Conservation (phyloP, 2,113 vertebrate species). For the Stigmatopora argus region DNA sequence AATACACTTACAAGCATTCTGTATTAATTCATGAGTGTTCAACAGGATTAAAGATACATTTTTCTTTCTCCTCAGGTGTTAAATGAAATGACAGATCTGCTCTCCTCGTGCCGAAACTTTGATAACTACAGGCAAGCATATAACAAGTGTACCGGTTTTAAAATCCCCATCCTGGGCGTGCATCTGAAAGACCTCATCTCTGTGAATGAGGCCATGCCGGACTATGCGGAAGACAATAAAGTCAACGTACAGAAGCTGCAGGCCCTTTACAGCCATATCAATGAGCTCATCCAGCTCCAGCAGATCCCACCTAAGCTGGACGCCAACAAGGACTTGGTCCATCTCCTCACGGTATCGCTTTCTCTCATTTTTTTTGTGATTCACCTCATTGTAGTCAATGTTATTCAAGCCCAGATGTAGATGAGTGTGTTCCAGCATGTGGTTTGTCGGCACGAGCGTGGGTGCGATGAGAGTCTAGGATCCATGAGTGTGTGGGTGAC, state of each 20-base stretch:
- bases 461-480: constrained; percentile 59
- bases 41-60: neutral
- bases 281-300: constrained; percentile 87
- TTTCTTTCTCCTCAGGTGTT: constrained; percentile 72
- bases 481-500: constrained; percentile 60
- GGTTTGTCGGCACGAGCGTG: constrained; percentile 43
- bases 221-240: constrained; percentile 86
- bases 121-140: constrained; percentile 89
- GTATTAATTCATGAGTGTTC: neutral
- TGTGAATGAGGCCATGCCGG: constrained; percentile 87
- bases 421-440: constrained; percentile 43
- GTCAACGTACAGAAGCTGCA: constrained; percentile 90
- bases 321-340: constrained; percentile 93
- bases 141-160: constrained; percentile 79
- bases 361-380: constrained; percentile 21
- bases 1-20: neutral
- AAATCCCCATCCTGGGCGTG: constrained; percentile 92
- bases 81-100: constrained; percentile 93
- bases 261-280: constrained; percentile 87
- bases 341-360: constrained; percentile 82
- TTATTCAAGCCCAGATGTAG: constrained; percentile 40
- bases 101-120: constrained; percentile 90
- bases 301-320: constrained; percentile 83
- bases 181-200: constrained; percentile 94
- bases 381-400: constrained; percentile 22